These are phyloP conservation scores for Leptinotarsa tumamoca DNA, from an alignment of 2,888 invertebrate species.

Conservation along the genomic window DNA sequence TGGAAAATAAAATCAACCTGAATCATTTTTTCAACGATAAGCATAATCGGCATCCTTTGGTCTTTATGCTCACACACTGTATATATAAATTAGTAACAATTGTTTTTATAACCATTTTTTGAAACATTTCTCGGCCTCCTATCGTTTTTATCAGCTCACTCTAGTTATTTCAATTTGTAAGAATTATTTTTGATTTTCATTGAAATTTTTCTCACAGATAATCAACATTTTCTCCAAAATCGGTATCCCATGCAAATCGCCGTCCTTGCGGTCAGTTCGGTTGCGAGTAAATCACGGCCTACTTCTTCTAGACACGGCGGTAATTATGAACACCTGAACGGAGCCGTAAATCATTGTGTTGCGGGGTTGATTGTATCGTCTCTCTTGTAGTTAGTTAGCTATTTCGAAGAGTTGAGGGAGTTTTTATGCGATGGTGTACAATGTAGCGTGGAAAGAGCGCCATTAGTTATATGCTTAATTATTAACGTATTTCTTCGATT, in stretches of 20 bases:
- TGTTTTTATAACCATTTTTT: too few relatives aligned
- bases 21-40: too few relatives aligned
- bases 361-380: conserved; percentile 53
- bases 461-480: conserved; percentile 28
- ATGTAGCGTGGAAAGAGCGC: conserved; percentile 35
- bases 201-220: too few relatives aligned
- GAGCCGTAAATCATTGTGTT: conserved; percentile 48
- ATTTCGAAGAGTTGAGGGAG: conserved; percentile 36
- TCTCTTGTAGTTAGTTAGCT: conserved; percentile 34
- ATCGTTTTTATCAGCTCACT: too few relatives aligned
- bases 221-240: too few relatives aligned
- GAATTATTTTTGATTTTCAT: too few relatives aligned
- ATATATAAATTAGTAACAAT: too few relatives aligned
- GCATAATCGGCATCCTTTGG: too few relatives aligned
- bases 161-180: too few relatives aligned
- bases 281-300: conserved; percentile 51
- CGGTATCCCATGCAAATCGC: neutral
- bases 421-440: conserved; percentile 38
- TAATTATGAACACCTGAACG: conserved; percentile 53
- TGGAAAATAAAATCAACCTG: too few relatives aligned
- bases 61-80: too few relatives aligned
- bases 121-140: too few relatives aligned
- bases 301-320: conserved; percentile 51
- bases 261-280: neutral
- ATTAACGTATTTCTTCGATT: conserved; percentile 28